Percentiles rank a stretch among this genome's conserved stretches.
phyloP scores from a whole-genome alignment of 2,113 vertebrate species.

The Cyanistes caeruleus region DNA sequence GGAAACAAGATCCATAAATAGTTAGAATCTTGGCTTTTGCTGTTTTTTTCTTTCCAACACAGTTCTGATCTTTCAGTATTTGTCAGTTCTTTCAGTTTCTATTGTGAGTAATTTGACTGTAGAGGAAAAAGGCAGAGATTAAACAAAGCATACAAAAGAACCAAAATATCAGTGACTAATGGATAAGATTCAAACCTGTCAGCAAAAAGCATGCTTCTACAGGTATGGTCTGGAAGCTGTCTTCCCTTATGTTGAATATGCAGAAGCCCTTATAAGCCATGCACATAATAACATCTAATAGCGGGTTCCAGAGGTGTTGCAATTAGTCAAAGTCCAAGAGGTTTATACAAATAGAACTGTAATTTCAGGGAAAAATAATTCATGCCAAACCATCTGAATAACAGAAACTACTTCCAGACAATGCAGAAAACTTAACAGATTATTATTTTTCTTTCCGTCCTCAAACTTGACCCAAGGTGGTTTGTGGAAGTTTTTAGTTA shows the following conservation, averaged over 20 bases:
- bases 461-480: neutral
- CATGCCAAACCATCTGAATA: neutral
- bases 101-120: conserved; percentile 23
- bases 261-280: neutral
- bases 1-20: conserved; percentile 70
- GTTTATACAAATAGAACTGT: neutral
- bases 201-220: neutral
- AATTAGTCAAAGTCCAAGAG: neutral
- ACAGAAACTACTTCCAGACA: neutral
- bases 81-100: conserved; percentile 58
- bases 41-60: neutral
- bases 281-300: neutral
- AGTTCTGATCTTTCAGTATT: conserved; percentile 36
- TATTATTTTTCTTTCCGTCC: neutral
- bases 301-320: neutral
- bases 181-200: conserved; percentile 10
- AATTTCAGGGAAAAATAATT: neutral
- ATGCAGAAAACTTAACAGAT: neutral
- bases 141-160: conserved; percentile 23
- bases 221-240: neutral
- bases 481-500: neutral
- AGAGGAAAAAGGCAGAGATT: conserved; percentile 17
- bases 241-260: neutral
- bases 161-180: neutral
- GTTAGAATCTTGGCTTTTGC: conserved; percentile 50